These are phyloP conservation scores for Trididemnum miniatum DNA, from an alignment of 23 tunicate genomes.

Conservation along the genomic window DNA sequence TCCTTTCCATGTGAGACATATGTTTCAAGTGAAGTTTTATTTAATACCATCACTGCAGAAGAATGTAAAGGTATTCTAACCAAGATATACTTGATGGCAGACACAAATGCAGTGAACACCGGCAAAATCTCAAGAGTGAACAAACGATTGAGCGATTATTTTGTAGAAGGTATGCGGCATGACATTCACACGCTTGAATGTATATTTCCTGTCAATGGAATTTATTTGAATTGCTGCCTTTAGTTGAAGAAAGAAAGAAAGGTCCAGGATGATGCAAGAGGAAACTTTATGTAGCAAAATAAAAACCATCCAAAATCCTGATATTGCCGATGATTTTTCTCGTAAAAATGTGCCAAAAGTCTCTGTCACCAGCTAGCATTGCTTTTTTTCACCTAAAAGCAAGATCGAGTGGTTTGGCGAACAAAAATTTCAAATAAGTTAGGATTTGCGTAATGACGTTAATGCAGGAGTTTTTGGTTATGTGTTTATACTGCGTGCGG, in stretches of 20 bases:
- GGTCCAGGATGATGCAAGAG: conserved; percentile 24
- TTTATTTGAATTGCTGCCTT: not conserved
- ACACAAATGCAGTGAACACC: conserved; percentile 15
- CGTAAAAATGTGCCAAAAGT: not conserved
- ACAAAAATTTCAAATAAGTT: too few relatives aligned
- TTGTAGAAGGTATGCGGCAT: not conserved
- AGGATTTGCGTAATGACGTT: too few relatives aligned
- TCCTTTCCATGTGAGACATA: conserved; percentile 13
- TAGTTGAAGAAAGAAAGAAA: conserved; percentile 23
- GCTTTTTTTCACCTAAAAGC: not conserved
- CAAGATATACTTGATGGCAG: conserved; percentile 21
- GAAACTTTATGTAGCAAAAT: conserved; percentile 11
- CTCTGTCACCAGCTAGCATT: not conserved
- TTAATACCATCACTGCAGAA: conserved; percentile 4
- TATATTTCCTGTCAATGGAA: conserved; percentile 24
- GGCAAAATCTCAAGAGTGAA: conserved; percentile 21
- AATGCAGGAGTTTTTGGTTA: too few relatives aligned
- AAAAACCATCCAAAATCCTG: conserved; percentile 7
- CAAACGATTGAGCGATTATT: conserved; percentile 11
- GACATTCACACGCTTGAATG: conserved; percentile 23
- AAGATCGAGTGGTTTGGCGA: conserved; percentile 16
- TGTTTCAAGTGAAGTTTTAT: conserved; percentile 21
- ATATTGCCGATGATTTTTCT: not conserved
- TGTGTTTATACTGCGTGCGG: too few relatives aligned
- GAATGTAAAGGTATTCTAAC: not conserved